Evolutionary conservation across 2,888 invertebrate species (phyloP).

Genomic region (Oligia latruncula): DNA sequence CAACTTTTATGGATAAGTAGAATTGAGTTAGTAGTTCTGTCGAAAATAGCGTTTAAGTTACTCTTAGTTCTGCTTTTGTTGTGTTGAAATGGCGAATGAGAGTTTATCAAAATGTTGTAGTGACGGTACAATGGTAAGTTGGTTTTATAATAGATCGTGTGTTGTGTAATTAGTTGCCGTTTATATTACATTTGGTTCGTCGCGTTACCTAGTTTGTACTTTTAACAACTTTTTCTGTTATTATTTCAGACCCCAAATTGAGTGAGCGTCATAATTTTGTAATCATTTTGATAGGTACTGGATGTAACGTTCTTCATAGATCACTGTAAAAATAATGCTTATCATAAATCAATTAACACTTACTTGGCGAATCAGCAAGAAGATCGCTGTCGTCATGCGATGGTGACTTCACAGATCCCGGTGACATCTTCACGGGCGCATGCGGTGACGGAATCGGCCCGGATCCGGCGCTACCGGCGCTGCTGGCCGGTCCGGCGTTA

Average conservation of each 20-base stretch:
- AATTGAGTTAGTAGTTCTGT: conserved; percentile 83
- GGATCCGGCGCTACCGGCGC: conserved; percentile 84
- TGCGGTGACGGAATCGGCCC: conserved; percentile 88
- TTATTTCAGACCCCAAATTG: neutral
- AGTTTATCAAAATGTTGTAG: conserved; percentile 66
- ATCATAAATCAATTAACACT: conserved; percentile 81
- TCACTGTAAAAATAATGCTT: neutral
- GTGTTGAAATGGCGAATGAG: conserved; percentile 70
- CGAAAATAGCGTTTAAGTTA: conserved; percentile 83
- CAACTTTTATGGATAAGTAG: conserved; percentile 87
- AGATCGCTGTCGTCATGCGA: conserved; percentile 93
- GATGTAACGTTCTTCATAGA: neutral
- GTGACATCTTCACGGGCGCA: conserved; percentile 91
- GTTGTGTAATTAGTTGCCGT: conserved; percentile 12
- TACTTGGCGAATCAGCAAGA: conserved; percentile 96
- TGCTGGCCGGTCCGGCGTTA: conserved; percentile 86
- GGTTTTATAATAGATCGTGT: conserved; percentile 43
- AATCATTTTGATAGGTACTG: neutral
- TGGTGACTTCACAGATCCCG: conserved; percentile 91
- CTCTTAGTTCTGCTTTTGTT: conserved; percentile 75
- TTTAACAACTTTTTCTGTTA: neutral
- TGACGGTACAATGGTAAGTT: conserved; percentile 52
- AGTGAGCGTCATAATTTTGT: neutral
- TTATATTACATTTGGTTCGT: neutral
- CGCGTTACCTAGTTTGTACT: neutral